Percentiles rank a stretch among this genome's conserved stretches.
Conservation (phyloP, 2,888 invertebrate species). For the Aspidiotus destructor region DNA sequence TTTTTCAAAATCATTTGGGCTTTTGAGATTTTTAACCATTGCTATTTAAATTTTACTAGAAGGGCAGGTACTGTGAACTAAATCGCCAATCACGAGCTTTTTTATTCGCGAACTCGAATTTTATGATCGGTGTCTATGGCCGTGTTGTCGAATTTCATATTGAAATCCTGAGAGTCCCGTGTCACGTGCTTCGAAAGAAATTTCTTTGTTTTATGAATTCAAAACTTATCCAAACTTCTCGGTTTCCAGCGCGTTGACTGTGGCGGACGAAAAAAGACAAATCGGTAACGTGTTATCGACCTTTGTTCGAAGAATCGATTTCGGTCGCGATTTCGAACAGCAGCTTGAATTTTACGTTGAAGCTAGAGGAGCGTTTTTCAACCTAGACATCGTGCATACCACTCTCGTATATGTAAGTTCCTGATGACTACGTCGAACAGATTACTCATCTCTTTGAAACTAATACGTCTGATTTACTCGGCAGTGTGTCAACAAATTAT, state of each 20-base stretch:
- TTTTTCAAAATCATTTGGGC: too few relatives aligned
- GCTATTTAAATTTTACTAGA: too few relatives aligned
- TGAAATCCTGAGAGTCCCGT: too few relatives aligned
- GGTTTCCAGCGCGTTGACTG: constrained; percentile 64
- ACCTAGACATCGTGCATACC: constrained; percentile 75
- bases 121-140: too few relatives aligned
- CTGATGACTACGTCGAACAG: neutral
- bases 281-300: constrained; percentile 73
- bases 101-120: too few relatives aligned
- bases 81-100: too few relatives aligned
- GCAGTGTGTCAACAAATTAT: constrained; percentile 70
- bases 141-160: too few relatives aligned
- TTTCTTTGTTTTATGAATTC: too few relatives aligned
- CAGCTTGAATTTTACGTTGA: constrained; percentile 90
- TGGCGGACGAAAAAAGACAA: constrained; percentile 83
- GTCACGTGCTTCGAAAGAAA: neutral
- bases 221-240: neutral
- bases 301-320: constrained; percentile 69
- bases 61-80: too few relatives aligned
- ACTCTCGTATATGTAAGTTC: constrained; percentile 69
- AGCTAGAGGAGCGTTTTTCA: constrained; percentile 78
- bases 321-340: constrained; percentile 78
- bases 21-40: too few relatives aligned
- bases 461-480: constrained; percentile 35
- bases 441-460: neutral